A percentile compares a stretch with the other conserved stretches of the same genome.
These are phyloP conservation scores for Xiphorhynchus erythropygius DNA, from an alignment of 2,797 vertebrate species.

Conservation along the genomic window DNA sequence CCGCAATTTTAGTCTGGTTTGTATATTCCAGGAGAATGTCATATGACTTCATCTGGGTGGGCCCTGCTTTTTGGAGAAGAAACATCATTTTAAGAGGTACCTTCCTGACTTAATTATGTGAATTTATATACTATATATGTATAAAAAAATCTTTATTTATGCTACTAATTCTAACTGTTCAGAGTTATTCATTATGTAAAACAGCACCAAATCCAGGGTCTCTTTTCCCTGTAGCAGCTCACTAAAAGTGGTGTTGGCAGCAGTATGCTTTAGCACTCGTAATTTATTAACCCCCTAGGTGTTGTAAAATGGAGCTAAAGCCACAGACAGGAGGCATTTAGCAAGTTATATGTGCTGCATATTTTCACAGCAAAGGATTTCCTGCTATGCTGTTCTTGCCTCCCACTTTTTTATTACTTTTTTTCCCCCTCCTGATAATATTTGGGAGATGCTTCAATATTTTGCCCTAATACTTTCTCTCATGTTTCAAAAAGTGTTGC, in stretches of 20 bases:
- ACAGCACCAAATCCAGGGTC: neutral
- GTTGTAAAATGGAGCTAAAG: neutral
- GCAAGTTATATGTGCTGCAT: neutral
- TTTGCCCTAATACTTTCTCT: neutral
- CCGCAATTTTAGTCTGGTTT: neutral
- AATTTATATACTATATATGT: neutral
- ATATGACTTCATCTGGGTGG: neutral
- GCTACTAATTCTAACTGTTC: neutral
- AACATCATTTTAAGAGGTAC: neutral
- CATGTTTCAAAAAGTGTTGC: neutral
- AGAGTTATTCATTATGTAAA: neutral
- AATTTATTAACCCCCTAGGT: constrained; percentile 55
- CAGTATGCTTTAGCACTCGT: neutral
- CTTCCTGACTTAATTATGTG: neutral
- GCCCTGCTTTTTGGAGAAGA: neutral
- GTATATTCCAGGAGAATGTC: neutral
- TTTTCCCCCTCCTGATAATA: neutral
- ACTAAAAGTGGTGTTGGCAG: neutral
- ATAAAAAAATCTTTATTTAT: neutral
- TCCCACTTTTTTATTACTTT: neutral
- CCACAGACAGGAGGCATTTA: neutral
- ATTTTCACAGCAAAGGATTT: constrained; percentile 24
- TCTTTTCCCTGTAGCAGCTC: neutral
- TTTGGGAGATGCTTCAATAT: neutral
- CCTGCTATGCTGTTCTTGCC: neutral